Evolutionary conservation across 92 coral and sea anemone species (phyloP), one percentile per base, ranked within the genome.

Genomic region (Phenganax stokvisi): DNA sequence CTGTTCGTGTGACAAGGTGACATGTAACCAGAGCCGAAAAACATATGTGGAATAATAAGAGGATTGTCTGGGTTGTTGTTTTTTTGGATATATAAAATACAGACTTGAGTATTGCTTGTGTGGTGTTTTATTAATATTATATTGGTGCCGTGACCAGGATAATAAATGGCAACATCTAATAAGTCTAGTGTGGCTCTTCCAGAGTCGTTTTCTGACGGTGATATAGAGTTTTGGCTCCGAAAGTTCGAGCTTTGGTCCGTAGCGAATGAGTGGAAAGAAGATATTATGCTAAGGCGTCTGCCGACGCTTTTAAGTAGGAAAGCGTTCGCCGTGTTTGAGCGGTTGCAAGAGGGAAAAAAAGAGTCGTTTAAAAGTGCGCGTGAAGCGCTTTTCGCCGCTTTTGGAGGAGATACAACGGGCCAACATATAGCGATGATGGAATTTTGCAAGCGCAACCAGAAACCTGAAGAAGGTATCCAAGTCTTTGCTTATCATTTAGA

Each of bases 351-450:
- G 27, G 60, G 10, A 16, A 13, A 53, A 60, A 73, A 53, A 73
- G 61, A 12, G 30, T 73, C 78, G 20, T 72, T 44, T 54, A 72
- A 72, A 51, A 72, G 12, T 72, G 56, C 52, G 20, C 16, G 20
- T 44, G 76, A 44, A 72, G 56, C 76, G 25, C 76, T 72, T 57
- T 20, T 61, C 13, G 67, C 25, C 20, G 67, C 67, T 0, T 61
- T 61, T 28, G 20, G 67, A 13, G 67, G 67, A 61, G 67, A 72
- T 12, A 57, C 76, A 27, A 72, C 76, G 0, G 57, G 76, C 11
- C 55, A 51, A 44, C 81, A 57, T 76, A 76, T 76, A 54, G 51
- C 70, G 15, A 76, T 76, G 67, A 76, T 76, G 81, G 67, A 76
- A 76, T 76, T 76, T 71, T 51, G 75, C 67, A 61, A 61, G 25